Evolutionary conservation across 2,888 invertebrate species (phyloP), one percentile per base, ranked within the genome.

Genomic region (Cephalotes varians): DNA sequence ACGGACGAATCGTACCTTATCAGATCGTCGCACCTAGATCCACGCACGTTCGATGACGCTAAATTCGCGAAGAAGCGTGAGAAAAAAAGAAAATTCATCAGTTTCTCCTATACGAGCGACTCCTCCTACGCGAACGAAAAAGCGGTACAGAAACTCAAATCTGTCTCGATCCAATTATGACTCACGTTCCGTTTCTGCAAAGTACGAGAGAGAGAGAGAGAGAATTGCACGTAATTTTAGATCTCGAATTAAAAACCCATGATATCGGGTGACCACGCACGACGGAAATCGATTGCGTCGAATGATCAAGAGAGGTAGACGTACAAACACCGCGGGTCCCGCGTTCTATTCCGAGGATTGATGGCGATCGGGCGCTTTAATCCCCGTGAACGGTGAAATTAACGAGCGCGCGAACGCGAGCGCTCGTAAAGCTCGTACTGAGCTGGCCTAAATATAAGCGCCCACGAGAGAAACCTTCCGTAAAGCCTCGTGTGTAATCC

Each of bases 391-490:
- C 84, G 74, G 72, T 81, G 85, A 10, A 79, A 86, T 88, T 86
- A 85, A 89, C 86, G 91, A 90, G 91, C 91, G 89, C 76, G 77
- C 67, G 54, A 62, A 74, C 56, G 34, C 56, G 65, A 87, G 86
- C 77, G 90, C 91, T 92, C 91, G 90, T 91, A 92, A 92, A 92
- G 87, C 90, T 90, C 86, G 87, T 86, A 88, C 92, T 85, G 44
- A 87, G 90, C 89, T 92, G 91, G 91, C 92, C 92, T 91, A 91
- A 92, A 92, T 91, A 92, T 92, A 92, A 90, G 86, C 91, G 90
- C 86, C 90, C 83, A 89, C 89, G 85, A 65, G 64, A 44, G 64
- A 87, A 85, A 84, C 77, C 81, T 86, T 86, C 85, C 82, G 71
- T 88, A 83, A 83, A 82, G 67, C 84, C 40, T 85, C 85, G 69